Evolutionary conservation across 1,140 invertebrate genomes (phyloP), one percentile per base, ranked within the genome.

Genomic region (Apocrypta bakeri): DNA sequence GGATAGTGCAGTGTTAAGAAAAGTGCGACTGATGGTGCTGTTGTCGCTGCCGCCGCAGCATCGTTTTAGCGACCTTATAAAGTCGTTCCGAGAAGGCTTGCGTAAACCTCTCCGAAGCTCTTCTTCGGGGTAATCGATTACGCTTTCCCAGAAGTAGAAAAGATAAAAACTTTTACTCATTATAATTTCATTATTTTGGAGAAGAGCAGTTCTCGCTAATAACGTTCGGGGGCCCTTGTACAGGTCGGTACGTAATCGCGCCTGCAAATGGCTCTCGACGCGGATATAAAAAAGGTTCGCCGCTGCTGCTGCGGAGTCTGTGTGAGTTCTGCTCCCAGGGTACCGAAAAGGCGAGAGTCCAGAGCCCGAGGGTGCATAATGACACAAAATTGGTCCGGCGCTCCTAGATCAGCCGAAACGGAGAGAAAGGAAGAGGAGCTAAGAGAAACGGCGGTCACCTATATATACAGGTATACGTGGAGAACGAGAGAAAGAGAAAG

Each of bases 341-440:
- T 63, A 27, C 75, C 75, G 75, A 83, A 79, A 79, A 73, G 81
- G 69, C 75, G 4, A 33, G 63, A 64, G 56, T 74, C 68, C 31
- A 17, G 27, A 31, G 27, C 31, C 29, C 29, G 82, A 87, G 87
- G 88, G 83, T 88, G 84, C 87, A 90, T 92, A 91, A 92, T 91
- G 88, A 91, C 89, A 90, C 88, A 86, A 90, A 92, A 92, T 91
- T 91, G 87, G 83, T 81, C 81, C 79, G 85, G 81, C 83, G 85
- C 85, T 88, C 48, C 84, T 79, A 81, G 81, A 85, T 79, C 78
- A 84, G n/a, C 25, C 76, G 40, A 68, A 61, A 76, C 24, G 31
- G 42, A 1, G 37, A 69, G 66, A 66, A 72, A 37, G 61, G 68
- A 63, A 81, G 79, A 76, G n/a, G n/a, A 37, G 27, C 48, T 21